Conservation (phyloP, 1,140 invertebrate genomes). For the Habropoda laboriosa region DNA sequence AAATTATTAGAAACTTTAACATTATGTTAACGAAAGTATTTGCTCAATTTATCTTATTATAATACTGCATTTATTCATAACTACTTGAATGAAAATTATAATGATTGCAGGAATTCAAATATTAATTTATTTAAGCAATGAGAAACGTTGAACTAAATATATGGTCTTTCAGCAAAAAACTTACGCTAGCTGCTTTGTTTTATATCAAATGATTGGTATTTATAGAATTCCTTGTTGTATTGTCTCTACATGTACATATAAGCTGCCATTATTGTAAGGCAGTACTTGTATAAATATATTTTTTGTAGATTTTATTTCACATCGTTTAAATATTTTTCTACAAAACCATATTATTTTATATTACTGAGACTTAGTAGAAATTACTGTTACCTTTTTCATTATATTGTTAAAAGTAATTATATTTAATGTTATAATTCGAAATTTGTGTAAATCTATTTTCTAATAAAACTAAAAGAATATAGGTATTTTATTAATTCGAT, state of each 20-base stretch:
- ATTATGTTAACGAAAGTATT: not conserved
- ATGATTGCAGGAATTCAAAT: not conserved
- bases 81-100: not conserved
- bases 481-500: constrained; percentile 17
- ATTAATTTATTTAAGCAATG: not conserved
- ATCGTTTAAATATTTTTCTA: constrained; percentile 28
- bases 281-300: constrained; percentile 38
- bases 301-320: constrained; percentile 29
- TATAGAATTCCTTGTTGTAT: not conserved
- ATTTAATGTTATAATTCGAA: constrained; percentile 7
- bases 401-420: not conserved
- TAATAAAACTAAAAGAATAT: constrained; percentile 10
- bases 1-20: not conserved
- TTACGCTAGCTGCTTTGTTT: not conserved
- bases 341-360: constrained; percentile 14
- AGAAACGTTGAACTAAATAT: not conserved
- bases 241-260: constrained; percentile 9
- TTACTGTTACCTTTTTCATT: not conserved
- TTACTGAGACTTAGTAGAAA: not conserved
- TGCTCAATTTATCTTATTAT: constrained; percentile 16
- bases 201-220: not conserved
- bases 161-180: not conserved
- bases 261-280: constrained; percentile 14
- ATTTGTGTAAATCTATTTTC: constrained; percentile 23
- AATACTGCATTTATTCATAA: not conserved